These are phyloP conservation scores for Ennomos erosarius DNA, from an alignment of 2,888 invertebrate genomes.

Conservation along the genomic window DNA sequence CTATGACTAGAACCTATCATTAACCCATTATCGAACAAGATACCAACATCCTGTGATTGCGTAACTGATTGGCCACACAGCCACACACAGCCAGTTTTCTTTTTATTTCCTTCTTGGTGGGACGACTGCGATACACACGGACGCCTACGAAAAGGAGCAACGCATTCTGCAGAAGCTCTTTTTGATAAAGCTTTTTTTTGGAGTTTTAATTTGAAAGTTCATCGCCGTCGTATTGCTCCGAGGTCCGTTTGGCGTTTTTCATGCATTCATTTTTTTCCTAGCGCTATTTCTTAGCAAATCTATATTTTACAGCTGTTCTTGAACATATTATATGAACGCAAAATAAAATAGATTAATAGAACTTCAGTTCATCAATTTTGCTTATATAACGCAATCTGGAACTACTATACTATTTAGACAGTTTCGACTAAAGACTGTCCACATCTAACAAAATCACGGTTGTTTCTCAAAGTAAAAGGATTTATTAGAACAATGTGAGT, in stretches of 20 bases:
- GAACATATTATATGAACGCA: too few relatives aligned
- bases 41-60: constrained; percentile 31
- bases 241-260: constrained; percentile 9
- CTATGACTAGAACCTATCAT: constrained; percentile 19
- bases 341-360: too few relatives aligned
- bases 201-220: not conserved
- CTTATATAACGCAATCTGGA: too few relatives aligned
- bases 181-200: not conserved
- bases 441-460: too few relatives aligned
- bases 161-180: constrained; percentile 17
- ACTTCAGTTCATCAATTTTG: too few relatives aligned
- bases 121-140: constrained; percentile 28
- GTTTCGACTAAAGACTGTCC: too few relatives aligned
- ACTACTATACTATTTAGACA: too few relatives aligned
- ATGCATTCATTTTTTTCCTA: not conserved
- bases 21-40: constrained; percentile 36
- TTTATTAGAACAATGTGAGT: too few relatives aligned
- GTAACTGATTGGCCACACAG: constrained; percentile 24
- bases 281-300: too few relatives aligned
- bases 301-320: too few relatives aligned
- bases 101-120: constrained; percentile 23
- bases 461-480: too few relatives aligned
- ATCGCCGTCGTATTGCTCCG: constrained; percentile 5
- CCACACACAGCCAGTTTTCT: too few relatives aligned
- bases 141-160: constrained; percentile 28